Conservation (phyloP, 2,797 vertebrate species). For the Gymnothorax reevesii region DNA sequence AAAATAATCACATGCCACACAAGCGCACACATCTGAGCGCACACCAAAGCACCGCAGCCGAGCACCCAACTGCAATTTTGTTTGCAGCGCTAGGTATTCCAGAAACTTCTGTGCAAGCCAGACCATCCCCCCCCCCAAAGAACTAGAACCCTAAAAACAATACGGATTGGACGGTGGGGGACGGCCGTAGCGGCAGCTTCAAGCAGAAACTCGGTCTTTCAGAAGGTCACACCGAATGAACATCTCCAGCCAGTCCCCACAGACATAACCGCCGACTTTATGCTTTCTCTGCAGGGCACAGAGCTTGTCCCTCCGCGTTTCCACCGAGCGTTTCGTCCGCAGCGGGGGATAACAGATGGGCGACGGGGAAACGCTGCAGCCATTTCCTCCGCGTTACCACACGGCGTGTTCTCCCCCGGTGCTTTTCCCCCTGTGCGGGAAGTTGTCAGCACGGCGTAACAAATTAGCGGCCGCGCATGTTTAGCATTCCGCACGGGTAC, state of each 20-base stretch:
- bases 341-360: background rate
- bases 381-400: background rate
- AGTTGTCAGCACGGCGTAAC: background rate
- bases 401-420: background rate
- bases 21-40: no score
- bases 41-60: background rate
- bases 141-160: background rate
- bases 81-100: background rate
- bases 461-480: background rate
- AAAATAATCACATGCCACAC: background rate
- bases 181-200: background rate
- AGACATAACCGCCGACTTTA: background rate
- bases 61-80: background rate
- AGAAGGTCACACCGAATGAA: background rate
- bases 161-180: background rate
- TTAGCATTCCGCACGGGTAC: background rate
- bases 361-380: background rate
- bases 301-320: background rate
- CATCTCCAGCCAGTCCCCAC: background rate
- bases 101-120: background rate
- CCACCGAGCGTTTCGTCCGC: background rate
- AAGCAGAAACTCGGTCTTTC: background rate
- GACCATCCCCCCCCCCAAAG: background rate
- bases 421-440: background rate
- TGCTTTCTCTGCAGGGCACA: background rate